These are phyloP conservation scores for Himalopsyche tibetana DNA, from an alignment of 2,888 invertebrate genomes.

Conservation along the genomic window DNA sequence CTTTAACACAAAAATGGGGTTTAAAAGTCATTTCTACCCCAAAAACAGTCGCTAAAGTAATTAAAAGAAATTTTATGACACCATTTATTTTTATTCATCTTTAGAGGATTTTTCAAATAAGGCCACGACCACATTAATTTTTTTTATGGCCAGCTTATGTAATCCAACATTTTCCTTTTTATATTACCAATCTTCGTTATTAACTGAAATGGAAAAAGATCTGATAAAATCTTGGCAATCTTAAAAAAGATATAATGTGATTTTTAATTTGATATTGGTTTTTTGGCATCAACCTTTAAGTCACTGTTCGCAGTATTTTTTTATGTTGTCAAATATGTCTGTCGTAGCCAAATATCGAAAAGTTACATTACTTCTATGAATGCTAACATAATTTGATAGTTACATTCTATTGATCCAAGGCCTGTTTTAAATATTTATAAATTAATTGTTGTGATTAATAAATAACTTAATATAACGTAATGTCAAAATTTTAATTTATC, in stretches of 20 bases:
- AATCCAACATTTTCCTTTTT: conserved; percentile 40
- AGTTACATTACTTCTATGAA: no score
- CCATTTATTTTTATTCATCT: conserved; percentile 41
- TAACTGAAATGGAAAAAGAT: conserved; percentile 40
- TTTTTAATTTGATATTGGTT: conserved; percentile 24
- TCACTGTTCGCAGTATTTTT: no score
- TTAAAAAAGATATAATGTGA: conserved; percentile 3
- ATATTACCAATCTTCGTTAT: conserved; percentile 15
- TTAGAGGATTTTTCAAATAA: conserved; percentile 35
- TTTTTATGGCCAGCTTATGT: conserved; percentile 37
- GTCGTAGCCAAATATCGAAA: no score
- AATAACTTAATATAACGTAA: no score
- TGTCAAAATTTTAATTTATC: no score
- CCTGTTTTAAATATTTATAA: no score
- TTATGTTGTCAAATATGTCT: no score
- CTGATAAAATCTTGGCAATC: conserved; percentile 40
- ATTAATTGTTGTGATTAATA: no score
- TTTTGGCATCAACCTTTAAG: conserved; percentile 10
- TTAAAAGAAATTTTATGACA: conserved; percentile 41
- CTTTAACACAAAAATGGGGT: not conserved
- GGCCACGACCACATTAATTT: conserved; percentile 18
- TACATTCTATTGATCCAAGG: no score
- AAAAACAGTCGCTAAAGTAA: conserved; percentile 32
- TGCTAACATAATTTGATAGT: no score
- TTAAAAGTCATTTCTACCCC: not conserved